Evolutionary conservation across 2,888 invertebrate genomes (phyloP).

Genomic region (Eucera pruinosa): DNA sequence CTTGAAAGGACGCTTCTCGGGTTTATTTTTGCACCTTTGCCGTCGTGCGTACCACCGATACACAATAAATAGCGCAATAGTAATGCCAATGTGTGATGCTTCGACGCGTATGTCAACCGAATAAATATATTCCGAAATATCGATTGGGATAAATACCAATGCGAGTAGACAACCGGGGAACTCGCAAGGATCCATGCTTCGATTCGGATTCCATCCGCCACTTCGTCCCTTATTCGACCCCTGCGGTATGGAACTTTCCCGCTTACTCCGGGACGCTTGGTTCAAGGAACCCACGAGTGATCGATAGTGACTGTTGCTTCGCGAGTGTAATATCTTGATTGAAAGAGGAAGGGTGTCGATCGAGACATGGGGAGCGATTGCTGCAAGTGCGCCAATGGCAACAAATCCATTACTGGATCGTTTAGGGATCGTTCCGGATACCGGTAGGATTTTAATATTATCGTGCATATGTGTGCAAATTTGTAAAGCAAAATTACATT

Average conservation of each 20-base stretch:
- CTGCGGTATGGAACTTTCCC: neutral
- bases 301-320: slow-evolving; percentile 17
- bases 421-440: slow-evolving; percentile 74
- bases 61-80: slow-evolving; percentile 16
- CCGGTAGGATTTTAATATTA: slow-evolving; percentile 61
- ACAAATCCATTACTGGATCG: slow-evolving; percentile 73
- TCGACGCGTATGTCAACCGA: slow-evolving; percentile 13
- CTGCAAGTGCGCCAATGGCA: slow-evolving; percentile 83
- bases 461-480: too few relatives aligned
- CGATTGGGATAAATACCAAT: neutral
- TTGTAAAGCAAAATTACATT: too few relatives aligned
- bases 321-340: slow-evolving; percentile 29
- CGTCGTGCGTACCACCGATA: slow-evolving; percentile 20
- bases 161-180: neutral
- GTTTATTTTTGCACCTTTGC: slow-evolving; percentile 53
- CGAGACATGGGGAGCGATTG: slow-evolving; percentile 82
- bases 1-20: slow-evolving; percentile 39
- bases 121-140: too few relatives aligned
- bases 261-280: slow-evolving; percentile 2
- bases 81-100: slow-evolving; percentile 18
- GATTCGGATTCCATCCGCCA: slow-evolving; percentile 50
- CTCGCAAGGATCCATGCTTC: slow-evolving; percentile 47
- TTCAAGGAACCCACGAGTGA: slow-evolving; percentile 29
- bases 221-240: slow-evolving; percentile 30
- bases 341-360: neutral